These are phyloP conservation scores for Vanessa cardui DNA, from an alignment of 2,888 invertebrate species.

Conservation along the genomic window DNA sequence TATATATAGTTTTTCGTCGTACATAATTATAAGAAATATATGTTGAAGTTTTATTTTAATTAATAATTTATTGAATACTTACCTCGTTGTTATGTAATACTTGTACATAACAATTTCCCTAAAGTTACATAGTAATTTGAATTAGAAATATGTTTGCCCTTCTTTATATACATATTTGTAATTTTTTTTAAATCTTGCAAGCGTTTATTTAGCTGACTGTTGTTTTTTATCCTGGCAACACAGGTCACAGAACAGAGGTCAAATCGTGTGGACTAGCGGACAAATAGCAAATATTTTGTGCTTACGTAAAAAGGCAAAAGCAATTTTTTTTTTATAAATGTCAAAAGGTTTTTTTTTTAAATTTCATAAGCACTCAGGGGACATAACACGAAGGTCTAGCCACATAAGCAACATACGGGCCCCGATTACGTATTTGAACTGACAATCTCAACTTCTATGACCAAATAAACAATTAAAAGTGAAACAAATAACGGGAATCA, in stretches of 20 bases:
- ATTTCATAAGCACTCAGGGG: constrained; percentile 44
- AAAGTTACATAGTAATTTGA: not conserved
- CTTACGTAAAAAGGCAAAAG: constrained; percentile 41
- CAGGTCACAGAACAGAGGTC: constrained; percentile 18
- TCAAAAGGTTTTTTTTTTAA: constrained; percentile 17
- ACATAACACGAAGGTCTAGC: constrained; percentile 45
- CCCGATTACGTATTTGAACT: constrained; percentile 41
- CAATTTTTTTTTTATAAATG: constrained; percentile 27
- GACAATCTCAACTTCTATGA: constrained; percentile 43
- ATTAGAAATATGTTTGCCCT: not conserved
- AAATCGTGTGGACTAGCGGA: constrained; percentile 33
- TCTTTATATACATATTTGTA: not conserved
- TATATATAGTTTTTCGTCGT: not conserved
- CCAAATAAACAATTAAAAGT: constrained; percentile 31
- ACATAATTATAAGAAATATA: not conserved
- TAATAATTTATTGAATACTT: constrained; percentile 12
- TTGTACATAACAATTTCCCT: not conserved
- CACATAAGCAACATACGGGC: constrained; percentile 48
- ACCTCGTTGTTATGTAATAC: constrained; percentile 1
- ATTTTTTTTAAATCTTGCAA: constrained; percentile 21
- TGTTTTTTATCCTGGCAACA: constrained; percentile 23
- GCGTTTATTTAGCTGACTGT: constrained; percentile 28
- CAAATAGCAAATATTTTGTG: constrained; percentile 40
- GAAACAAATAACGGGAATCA: not conserved
- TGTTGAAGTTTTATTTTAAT: not conserved